Evolutionary conservation across 2,797 vertebrate genomes (phyloP), one percentile per base, ranked within the genome.

Genomic region (Sphenodon punctatus): DNA sequence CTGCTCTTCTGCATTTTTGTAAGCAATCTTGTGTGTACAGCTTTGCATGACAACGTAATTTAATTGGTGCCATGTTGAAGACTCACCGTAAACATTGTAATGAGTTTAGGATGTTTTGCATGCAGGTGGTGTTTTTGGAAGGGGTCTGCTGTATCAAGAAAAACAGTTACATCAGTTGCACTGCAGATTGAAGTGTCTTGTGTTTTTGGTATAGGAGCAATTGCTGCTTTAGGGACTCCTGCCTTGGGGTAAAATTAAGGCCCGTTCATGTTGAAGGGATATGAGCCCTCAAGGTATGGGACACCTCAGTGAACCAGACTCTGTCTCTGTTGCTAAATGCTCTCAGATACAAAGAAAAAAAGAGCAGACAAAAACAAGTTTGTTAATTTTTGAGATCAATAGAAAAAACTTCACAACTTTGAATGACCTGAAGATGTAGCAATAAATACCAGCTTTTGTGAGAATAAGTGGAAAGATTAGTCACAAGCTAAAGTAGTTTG

Each of bases 401-500:
- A 20, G 27, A 58, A 73, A 80, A 58, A 90, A 81, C 78, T 80
- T 86, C 65, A 75, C 79, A 75, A 42, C 32, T 60, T 36, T 90
- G 77, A 75, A 85, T 56, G 82, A 83, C 68, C 78, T 86, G 74
- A 75, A 87, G 87, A 78, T 86, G 73, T 82, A 90, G 84, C 36
- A 73, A 27, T 53, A 80, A 91, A 88, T 92, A 84, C 88, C 86
- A 87, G 9, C 80, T 93, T 90, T 77, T 76, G 81, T 89, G 90
- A 90, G 85, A 91, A 87, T 88, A 89, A 93, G 70, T 92, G 87
- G 81, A 78, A 90, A 93, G 90, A 88, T 93, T 93, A 92, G 89
- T 94, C 92, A 94, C 77, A 94, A 83, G 75, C 91, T 91, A 86
- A 91, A 93, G 84, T 86, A 84, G 81, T 80, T 91, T 94, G 91